Conservation (phyloP, 2,888 invertebrate species). For the Liposcelis brunnea region DNA sequence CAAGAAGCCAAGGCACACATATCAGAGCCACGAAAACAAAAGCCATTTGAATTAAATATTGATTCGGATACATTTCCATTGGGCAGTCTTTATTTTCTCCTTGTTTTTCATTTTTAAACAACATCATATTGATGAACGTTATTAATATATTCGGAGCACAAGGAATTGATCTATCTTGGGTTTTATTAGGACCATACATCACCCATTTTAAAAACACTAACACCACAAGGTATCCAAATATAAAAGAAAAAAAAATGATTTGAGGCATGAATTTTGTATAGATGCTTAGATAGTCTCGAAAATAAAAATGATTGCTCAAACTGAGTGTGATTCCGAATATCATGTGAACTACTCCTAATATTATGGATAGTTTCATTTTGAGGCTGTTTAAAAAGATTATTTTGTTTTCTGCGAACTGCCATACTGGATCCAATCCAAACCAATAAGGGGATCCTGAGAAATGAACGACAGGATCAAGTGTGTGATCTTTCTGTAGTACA, state of each 20-base stretch:
- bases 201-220: conserved; percentile 37
- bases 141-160: conserved; percentile 38
- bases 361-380: conserved; percentile 37
- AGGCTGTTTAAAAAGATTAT: conserved; percentile 36
- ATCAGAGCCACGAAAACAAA: conserved; percentile 30
- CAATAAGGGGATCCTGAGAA: conserved; percentile 39
- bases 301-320: conserved; percentile 16
- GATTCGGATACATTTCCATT: conserved; percentile 20
- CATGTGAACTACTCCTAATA: conserved; percentile 37
- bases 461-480: conserved; percentile 31
- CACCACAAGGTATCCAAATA: conserved; percentile 36
- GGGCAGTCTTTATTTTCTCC: conserved; percentile 12
- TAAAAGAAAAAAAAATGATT: conserved; percentile 31
- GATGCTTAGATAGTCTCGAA: conserved; percentile 11
- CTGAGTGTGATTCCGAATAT: conserved; percentile 32
- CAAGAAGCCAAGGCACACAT: conserved; percentile 57
- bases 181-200: conserved; percentile 19
- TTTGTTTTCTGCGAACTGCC: conserved; percentile 36
- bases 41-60: conserved; percentile 26
- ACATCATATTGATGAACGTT: conserved; percentile 39
- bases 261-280: conserved; percentile 36
- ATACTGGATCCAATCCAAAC: conserved; percentile 53
- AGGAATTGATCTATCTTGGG: conserved; percentile 15
- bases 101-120: conserved; percentile 21
- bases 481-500: conserved; percentile 22